phyloP scores from a whole-genome alignment of 2,888 invertebrate genomes.

The Catonia carolina region DNA sequence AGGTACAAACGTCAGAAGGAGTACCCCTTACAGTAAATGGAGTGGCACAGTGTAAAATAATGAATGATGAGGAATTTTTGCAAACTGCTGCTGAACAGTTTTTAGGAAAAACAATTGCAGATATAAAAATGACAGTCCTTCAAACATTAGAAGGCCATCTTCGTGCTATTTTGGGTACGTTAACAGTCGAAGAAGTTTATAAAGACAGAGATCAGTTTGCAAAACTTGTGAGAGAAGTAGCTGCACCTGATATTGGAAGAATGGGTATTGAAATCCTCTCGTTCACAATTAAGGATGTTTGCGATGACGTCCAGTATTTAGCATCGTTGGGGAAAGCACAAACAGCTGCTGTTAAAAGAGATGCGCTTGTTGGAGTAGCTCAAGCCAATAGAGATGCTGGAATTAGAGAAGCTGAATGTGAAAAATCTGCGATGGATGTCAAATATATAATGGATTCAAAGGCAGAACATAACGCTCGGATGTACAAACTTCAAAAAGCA shows the following conservation, averaged over 20 bases:
- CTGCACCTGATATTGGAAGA: constrained; percentile 94
- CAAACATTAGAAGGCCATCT: constrained; percentile 95
- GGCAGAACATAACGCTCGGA: constrained; percentile 87
- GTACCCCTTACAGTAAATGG: constrained; percentile 94
- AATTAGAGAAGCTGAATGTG: constrained; percentile 92
- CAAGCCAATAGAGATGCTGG: constrained; percentile 94
- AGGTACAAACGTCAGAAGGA: constrained; percentile 90
- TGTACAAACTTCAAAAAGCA: constrained; percentile 90
- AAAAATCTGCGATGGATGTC: constrained; percentile 90
- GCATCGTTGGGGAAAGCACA: constrained; percentile 86
- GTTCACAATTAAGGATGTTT: constrained; percentile 97
- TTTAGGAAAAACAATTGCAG: constrained; percentile 78
- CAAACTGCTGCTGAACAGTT: constrained; percentile 95
- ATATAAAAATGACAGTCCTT: constrained; percentile 84
- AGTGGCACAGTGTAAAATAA: constrained; percentile 94
- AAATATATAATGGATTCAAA: constrained; percentile 93
- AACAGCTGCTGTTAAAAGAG: constrained; percentile 85
- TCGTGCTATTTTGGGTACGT: constrained; percentile 92
- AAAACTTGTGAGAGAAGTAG: constrained; percentile 89
- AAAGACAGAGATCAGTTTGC: constrained; percentile 97
- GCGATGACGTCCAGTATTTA: constrained; percentile 92
- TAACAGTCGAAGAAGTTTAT: constrained; percentile 96
- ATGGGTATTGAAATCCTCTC: constrained; percentile 98
- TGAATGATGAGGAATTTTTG: constrained; percentile 91
- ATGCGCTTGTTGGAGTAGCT: constrained; percentile 88